Base-by-base conservation (phyloP, 2,797 vertebrate genomes). In the Melopsittacus undulatus region DNA sequence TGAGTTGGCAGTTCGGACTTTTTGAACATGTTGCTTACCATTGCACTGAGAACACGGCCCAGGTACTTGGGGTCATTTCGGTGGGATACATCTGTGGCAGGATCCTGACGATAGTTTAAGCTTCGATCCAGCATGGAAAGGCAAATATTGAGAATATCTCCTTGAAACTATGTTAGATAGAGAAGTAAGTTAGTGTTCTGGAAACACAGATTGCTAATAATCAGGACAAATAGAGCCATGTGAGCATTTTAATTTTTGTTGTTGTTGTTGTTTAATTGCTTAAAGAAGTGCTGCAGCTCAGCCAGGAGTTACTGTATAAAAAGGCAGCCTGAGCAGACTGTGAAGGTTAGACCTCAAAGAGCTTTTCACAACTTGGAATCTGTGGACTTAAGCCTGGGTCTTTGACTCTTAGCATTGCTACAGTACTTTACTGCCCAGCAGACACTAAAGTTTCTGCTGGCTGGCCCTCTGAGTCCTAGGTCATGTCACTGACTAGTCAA, bases 11-110 rank as follows among this genome's bases (percentile, higher is more conserved):
- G 6, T 42, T 63, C 61, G 21, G n/a, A 34, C 18, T 63, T 78
- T 30, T 12, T 34, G 73, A 32, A 19, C 5, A 2, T 1, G 11
- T 17, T 78, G 74, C 98, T 98, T 95, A 98, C 98, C 98, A 98
- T 98, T 38, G 98, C 97, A 11, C 97, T 98, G 88, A 98, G 92
- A 52, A 98, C 97, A 4, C 98, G 97, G 42, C 97, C 95, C 49
- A 98, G 18, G 0, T 98, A 98, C 83, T 83, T 96, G 87, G 98
- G 98, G 63, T 98, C 98, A 1, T 96, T 91, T 56, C 98, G 95
- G 77, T 63, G 96, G 42, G 97, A 96, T 8, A 96, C 92, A 2
- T 98, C 98, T 2, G 95, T 95, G 38, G 36, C 10, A 7, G 98
- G 88, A 70, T 98, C 98, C 51, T 97, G 97, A 10, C 96, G 97